phyloP scores from a whole-genome alignment of 2,888 invertebrate genomes.

The Drosophila fulvimacula region DNA sequence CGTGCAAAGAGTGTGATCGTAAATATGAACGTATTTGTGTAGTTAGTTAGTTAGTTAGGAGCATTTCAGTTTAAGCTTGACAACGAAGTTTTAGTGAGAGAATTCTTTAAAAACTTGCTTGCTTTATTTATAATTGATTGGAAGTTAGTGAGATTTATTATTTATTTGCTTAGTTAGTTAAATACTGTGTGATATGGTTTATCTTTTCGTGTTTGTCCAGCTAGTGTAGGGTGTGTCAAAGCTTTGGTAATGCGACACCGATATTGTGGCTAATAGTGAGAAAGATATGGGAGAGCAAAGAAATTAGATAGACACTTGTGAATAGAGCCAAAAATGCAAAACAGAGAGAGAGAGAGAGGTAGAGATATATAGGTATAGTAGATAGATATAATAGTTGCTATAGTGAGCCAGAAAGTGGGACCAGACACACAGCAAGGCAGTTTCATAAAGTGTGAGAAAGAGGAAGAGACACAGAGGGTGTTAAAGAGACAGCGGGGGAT shows the following conservation, averaged over 20 bases:
- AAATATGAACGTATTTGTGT: conserved; percentile 5
- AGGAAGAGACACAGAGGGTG: conserved; percentile 14
- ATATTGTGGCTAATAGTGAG: conserved; percentile 83
- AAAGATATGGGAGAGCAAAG: conserved; percentile 65
- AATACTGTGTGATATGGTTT: conserved; percentile 39
- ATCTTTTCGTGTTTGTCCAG: conserved; percentile 81
- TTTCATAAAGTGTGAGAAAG: conserved; percentile 12
- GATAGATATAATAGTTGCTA: conserved; percentile 27
- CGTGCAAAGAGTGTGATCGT: conserved; percentile 42
- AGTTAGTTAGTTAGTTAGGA: conserved; percentile 8
- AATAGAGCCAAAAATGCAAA: conserved; percentile 43
- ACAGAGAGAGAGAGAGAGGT: conserved; percentile 15
- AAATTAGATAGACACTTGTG: conserved; percentile 63
- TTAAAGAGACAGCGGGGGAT: conserved; percentile 2
- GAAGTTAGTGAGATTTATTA: conserved; percentile 17
- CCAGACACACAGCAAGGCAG: conserved; percentile 57
- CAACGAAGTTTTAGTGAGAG: conserved; percentile 7
- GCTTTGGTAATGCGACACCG: conserved; percentile 85
- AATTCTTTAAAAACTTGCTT: conserved; percentile 24
- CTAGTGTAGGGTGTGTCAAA: conserved; percentile 83
- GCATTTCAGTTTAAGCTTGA: conserved; percentile 9
- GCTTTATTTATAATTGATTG: conserved; percentile 30
- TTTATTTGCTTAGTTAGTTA: conserved; percentile 43
- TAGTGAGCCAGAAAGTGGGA: conserved; percentile 24
- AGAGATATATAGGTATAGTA: conserved; percentile 10